phyloP scores from a whole-genome alignment of 2,113 vertebrate species.

The Rhombomys opimus region DNA sequence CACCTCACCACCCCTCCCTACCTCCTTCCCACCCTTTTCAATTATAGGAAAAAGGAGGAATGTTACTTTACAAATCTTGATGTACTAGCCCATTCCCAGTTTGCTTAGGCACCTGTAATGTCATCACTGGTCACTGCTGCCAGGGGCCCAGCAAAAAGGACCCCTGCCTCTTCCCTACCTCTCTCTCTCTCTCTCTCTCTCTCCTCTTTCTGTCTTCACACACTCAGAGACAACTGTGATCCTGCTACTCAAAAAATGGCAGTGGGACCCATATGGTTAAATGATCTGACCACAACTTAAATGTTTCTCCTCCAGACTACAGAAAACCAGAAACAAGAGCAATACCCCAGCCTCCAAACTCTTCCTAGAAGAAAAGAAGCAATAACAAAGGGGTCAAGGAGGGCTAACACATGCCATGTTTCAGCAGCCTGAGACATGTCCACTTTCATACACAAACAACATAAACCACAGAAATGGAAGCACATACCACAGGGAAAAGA shows the following conservation, averaged over 20 bases:
- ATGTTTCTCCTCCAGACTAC: constrained; percentile 9
- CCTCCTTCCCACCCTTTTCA: too few species aligned
- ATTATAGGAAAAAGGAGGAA: too few species aligned
- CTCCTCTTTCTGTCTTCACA: not conserved
- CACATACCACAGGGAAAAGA: not conserved
- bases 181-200: too few species aligned
- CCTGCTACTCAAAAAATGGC: not conserved
- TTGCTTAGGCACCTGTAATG: too few species aligned
- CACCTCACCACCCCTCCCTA: too few species aligned
- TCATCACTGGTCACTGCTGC: too few species aligned
- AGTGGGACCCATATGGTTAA: not conserved
- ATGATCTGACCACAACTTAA: not conserved
- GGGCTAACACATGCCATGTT: not conserved
- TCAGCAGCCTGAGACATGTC: not conserved
- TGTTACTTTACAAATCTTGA: too few species aligned
- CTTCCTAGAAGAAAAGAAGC: not conserved
- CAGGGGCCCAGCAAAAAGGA: too few species aligned
- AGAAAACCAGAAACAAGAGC: not conserved
- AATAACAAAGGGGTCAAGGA: not conserved
- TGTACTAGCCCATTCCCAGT: too few species aligned
- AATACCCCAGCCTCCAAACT: not conserved
- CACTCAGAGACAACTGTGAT: not conserved
- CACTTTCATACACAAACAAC: not conserved
- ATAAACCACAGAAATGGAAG: not conserved
- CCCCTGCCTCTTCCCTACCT: too few species aligned